Evolutionary conservation across 2,888 invertebrate species (phyloP).

Genomic region (Cryptocheilus praepositus): DNA sequence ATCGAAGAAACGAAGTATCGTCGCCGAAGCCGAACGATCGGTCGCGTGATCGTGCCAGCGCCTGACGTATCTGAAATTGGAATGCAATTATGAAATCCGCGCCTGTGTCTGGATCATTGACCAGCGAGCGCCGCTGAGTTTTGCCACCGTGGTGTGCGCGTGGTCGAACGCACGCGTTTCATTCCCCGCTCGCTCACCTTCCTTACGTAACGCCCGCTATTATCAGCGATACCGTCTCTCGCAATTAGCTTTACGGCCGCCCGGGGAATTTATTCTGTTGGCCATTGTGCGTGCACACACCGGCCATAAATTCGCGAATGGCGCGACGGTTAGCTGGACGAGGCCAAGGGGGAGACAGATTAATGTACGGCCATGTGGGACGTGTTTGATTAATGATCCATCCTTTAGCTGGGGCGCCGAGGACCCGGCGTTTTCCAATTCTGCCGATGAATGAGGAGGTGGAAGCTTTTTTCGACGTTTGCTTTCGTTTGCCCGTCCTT

Average conservation of each 20-base stretch:
- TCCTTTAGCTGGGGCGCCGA: conserved; percentile 20
- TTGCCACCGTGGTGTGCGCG: no score
- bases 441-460: conserved; percentile 16
- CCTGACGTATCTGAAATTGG: conserved; percentile 42
- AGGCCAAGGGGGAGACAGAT: conserved; percentile 21
- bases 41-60: conserved; percentile 8
- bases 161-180: no score
- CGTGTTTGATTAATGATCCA: background rate
- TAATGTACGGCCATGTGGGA: conserved; percentile 27
- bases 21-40: conserved; percentile 11
- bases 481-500: conserved; percentile 19
- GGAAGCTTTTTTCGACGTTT: conserved; percentile 10
- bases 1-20: background rate
- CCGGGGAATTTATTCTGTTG: conserved; percentile 3
- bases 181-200: conserved; percentile 22
- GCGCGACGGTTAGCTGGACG: conserved; percentile 17
- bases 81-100: conserved; percentile 59
- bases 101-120: conserved; percentile 57
- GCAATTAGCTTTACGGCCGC: conserved; percentile 36
- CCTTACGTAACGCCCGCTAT: conserved; percentile 52
- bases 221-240: conserved; percentile 51
- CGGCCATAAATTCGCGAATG: conserved; percentile 45
- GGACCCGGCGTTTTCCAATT: conserved; percentile 28
- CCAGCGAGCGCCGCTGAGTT: conserved; percentile 36
- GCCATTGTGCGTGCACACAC: background rate